A percentile compares a stretch with the other conserved stretches of the same genome.
Conservation (phyloP, 1,140 invertebrate species). For the Pollicipes pollicipes region DNA sequence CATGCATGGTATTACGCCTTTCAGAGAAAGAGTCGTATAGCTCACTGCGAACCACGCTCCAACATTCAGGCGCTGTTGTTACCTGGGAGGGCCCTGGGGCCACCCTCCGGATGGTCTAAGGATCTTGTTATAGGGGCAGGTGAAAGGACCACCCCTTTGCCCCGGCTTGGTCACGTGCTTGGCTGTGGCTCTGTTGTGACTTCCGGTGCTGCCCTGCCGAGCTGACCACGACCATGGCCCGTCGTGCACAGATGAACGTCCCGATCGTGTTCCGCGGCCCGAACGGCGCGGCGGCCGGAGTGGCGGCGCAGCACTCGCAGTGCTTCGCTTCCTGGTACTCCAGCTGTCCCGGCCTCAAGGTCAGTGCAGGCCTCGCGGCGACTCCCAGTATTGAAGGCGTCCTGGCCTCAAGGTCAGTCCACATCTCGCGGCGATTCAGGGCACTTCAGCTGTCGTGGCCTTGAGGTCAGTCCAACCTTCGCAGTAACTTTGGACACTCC, state of each 20-base stretch:
- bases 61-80: no score
- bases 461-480: no score
- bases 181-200: neutral
- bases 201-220: constrained; percentile 13
- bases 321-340: constrained; percentile 96
- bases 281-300: constrained; percentile 92
- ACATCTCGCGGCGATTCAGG: no score
- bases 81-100: no score
- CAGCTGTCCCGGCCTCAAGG: constrained; percentile 92
- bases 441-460: no score
- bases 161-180: neutral
- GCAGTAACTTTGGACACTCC: no score
- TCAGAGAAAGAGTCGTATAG: no score
- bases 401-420: no score
- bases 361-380: constrained; percentile 23
- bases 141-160: neutral
- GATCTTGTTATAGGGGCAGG: neutral
- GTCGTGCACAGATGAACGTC: constrained; percentile 44
- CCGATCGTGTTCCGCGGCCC: constrained; percentile 97
- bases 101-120: no score
- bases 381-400: no score
- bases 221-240: neutral
- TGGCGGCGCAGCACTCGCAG: constrained; percentile 96
- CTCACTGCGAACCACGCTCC: no score
- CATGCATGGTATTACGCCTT: no score